Base-by-base conservation (phyloP, 2,888 invertebrate genomes). In the Lumbricus terrestris region DNA sequence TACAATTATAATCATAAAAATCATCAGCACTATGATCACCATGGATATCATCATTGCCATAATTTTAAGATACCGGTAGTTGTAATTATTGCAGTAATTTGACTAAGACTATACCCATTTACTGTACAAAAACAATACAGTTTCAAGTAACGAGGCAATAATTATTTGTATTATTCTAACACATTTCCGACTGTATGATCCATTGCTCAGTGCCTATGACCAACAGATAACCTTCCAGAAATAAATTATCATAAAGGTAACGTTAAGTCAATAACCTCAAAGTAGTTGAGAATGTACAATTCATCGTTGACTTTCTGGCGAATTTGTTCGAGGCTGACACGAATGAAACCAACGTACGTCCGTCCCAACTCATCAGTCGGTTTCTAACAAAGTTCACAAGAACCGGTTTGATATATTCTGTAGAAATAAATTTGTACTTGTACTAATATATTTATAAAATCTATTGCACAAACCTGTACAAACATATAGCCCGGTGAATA, bases 301-400 rank as follows among this genome's bases (percentile, higher is more conserved):
- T 97, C 97, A 95, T 97, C 97, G 92, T 96, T 96, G 91, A 99
- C 97, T 96, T 99, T 98, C 93, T 99, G 98, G 94, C 99, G 96
- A 93, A 99, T 97, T 96, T 98, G 98, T 96, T 99, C 99, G 96
- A 99, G 97, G 93, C 98, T 98, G 94, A 98, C 98, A 92, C 99
- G 96, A 95, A 98, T 97, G 95, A 99, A 99, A 95, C 98, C 98
- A 90, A 99, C 98, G 95, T 99, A 99, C 69, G 98, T 97, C 95
- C 99, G 98, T 5, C 99, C 99, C 95, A 98, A 97, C 95, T 99
- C 99, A 95, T 98, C 98, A 5, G 98, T 98, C 89, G 98, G 95
- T 94, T 95, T 95, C 95, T 95, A 93, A 11, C 69, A 82, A 54
- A 54, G 34, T 37, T 69, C 69, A 69, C 11, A 69, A n/a, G 69